phyloP scores from a whole-genome alignment of 2,888 invertebrate genomes.

The Acheta domesticus region DNA sequence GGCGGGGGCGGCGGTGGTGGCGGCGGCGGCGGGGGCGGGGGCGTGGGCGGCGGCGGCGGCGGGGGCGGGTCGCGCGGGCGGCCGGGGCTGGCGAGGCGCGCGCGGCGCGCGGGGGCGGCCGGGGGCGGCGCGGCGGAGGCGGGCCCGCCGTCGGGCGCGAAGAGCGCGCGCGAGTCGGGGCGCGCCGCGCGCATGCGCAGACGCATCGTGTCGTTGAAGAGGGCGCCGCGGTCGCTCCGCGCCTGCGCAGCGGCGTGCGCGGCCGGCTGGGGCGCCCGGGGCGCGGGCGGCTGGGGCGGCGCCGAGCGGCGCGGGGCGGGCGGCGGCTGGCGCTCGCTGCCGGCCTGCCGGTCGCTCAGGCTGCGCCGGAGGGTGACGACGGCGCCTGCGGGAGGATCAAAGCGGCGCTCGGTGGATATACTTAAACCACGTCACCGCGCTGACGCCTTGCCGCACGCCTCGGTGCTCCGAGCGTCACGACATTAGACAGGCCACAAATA shows the following conservation, averaged over 20 bases:
- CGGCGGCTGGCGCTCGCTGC: neutral
- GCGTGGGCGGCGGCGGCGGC: constrained; percentile 47
- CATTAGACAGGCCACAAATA: too few species aligned
- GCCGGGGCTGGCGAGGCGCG: constrained; percentile 36
- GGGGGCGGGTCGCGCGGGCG: constrained; percentile 51
- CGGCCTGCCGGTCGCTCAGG: constrained; percentile 46
- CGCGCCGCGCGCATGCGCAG: constrained; percentile 55
- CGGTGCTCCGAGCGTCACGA: too few species aligned
- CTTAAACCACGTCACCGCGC: too few species aligned
- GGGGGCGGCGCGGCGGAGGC: constrained; percentile 34
- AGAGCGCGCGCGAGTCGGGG: constrained; percentile 61
- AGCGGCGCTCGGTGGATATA: neutral
- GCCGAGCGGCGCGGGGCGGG: neutral
- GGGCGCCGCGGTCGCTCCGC: constrained; percentile 52
- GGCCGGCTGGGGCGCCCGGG: constrained; percentile 40
- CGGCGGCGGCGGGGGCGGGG: constrained; percentile 20
- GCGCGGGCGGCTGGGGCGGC: constrained; percentile 37
- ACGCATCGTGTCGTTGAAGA: constrained; percentile 82
- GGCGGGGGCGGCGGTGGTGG: neutral
- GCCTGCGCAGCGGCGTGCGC: constrained; percentile 45
- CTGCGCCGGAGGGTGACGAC: constrained; percentile 46
- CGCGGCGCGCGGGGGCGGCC: constrained; percentile 32
- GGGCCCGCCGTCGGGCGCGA: constrained; percentile 45
- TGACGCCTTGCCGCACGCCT: too few species aligned
- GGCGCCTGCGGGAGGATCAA: constrained; percentile 39